Evolutionary conservation across 2,888 invertebrate species (phyloP), one percentile per base, ranked within the genome.

Genomic region (Mylabris sibirica): DNA sequence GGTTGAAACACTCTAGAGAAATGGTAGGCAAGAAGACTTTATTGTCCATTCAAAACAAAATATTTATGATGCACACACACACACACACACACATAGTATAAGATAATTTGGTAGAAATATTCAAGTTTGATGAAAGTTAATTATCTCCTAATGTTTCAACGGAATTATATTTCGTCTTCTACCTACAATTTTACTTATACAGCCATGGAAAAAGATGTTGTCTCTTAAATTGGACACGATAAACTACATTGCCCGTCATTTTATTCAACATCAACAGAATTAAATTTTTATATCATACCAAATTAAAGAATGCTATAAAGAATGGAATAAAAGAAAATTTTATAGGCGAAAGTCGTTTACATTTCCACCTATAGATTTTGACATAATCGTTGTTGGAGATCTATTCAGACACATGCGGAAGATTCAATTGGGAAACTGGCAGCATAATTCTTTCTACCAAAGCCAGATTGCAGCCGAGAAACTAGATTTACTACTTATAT

Each of bases 401-500:
- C 79, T 80, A 80, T 80, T 79, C 76, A 72, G 76, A 73, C 74
- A 74, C 72, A 69, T 72, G n/a, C 57, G 74, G 65, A 57, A 66
- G 70, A 72, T 74, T 65, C 70, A 70, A 70, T 70, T 70, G 70
- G 64, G 66, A 60, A 65, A 65, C 66, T 63, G 57, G 49, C 34
- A 68, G 65, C 66, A 73, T 73, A 73, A 73, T 72, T 73, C 73
- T 73, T 69, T 65, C 60, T 66, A 53, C 72, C 73, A 77, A 76
- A 78, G 78, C 76, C 76, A 75, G 75, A 76, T 76, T 76, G 74
- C 75, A 72, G 73, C 67, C 68, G 67, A 61, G 66, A 63, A 72
- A 78, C 79, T 79, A 79, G 80, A 82, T 81, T 82, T 81, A 82
- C 80, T 79, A 76, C 79, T 78, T 77, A 79, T 77, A 79, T 80